Conservation (phyloP, 2,113 vertebrate genomes). For the Malurus alboscapulatus region DNA sequence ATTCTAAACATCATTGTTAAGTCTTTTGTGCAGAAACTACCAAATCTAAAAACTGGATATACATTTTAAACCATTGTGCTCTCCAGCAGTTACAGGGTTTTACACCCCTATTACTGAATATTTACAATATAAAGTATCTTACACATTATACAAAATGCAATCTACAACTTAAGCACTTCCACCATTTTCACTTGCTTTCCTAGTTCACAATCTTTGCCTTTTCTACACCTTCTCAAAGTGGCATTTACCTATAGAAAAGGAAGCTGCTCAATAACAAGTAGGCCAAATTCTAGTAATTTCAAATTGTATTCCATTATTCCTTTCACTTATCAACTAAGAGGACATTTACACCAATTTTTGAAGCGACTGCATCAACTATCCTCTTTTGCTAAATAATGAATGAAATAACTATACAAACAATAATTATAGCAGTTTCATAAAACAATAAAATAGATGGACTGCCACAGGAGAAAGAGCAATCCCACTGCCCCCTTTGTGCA, state of each 20-base stretch:
- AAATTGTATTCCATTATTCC: background rate
- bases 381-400: background rate
- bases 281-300: background rate
- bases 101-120: background rate
- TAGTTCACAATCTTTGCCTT: background rate
- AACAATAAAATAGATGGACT: background rate
- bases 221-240: background rate
- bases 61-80: background rate
- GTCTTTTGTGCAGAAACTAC: background rate
- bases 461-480: background rate
- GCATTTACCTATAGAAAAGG: background rate
- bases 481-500: background rate
- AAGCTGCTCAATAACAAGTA: background rate
- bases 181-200: background rate
- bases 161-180: background rate
- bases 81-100: background rate
- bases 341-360: background rate
- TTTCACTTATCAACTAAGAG: background rate
- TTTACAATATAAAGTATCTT: rapidly evolving
- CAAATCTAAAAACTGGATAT: background rate
- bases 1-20: background rate
- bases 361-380: background rate
- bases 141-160: background rate
- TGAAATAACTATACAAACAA: background rate
- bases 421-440: background rate